These are phyloP conservation scores for Sphaerophoria rueppellii DNA, from an alignment of 2,888 invertebrate genomes.

Conservation along the genomic window DNA sequence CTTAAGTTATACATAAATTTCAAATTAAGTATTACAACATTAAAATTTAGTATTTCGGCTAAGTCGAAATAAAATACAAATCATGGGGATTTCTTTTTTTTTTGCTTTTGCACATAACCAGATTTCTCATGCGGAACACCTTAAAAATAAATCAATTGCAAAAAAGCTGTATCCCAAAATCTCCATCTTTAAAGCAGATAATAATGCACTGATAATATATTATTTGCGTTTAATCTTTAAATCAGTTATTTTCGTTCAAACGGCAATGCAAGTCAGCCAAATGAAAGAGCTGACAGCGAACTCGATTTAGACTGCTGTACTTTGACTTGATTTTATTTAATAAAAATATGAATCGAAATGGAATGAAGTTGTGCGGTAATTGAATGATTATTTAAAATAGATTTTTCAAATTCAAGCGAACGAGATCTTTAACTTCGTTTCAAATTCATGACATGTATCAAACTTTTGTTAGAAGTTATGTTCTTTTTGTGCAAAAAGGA, in stretches of 20 bases:
- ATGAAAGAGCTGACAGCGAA: constrained; percentile 23
- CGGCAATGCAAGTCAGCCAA: not conserved
- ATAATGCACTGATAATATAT: constrained; percentile 31
- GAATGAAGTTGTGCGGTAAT: too few species aligned
- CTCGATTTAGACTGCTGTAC: not conserved
- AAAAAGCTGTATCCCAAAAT: not conserved
- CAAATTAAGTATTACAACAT: constrained; percentile 33
- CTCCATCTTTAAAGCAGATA: not conserved
- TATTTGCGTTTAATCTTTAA: not conserved
- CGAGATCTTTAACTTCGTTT: too few species aligned
- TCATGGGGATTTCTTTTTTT: constrained; percentile 12
- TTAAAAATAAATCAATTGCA: constrained; percentile 21
- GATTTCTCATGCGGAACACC: constrained; percentile 28
- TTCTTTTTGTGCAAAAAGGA: too few species aligned
- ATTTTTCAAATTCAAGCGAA: too few species aligned
- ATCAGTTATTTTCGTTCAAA: constrained; percentile 5
- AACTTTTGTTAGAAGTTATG: too few species aligned
- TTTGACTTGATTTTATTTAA: not conserved
- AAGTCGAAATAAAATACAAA: constrained; percentile 11
- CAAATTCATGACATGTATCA: too few species aligned
- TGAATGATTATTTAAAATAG: too few species aligned
- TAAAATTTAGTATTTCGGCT: constrained; percentile 12
- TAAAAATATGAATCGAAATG: not conserved
- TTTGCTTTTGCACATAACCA: not conserved
- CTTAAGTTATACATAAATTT: constrained; percentile 44